Evolutionary conservation across 2,113 vertebrate species (phyloP).

Genomic region (Rousettus leschenaultii): DNA sequence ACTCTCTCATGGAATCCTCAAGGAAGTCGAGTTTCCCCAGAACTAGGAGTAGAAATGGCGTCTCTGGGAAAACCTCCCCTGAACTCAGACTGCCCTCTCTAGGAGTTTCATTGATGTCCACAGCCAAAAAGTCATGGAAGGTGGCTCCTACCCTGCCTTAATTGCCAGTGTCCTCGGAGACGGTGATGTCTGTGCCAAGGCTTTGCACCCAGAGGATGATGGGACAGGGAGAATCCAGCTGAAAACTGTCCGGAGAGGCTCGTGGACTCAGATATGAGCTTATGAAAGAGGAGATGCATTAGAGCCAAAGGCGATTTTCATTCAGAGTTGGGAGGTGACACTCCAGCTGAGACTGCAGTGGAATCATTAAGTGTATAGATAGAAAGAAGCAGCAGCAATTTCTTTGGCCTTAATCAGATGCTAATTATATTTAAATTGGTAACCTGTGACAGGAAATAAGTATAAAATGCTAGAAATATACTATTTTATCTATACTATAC

Average conservation of each 20-base stretch:
- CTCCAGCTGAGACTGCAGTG: not conserved
- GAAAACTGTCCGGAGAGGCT: not conserved
- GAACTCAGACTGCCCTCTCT: not conserved
- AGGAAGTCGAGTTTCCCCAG: not conserved
- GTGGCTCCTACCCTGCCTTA: no score
- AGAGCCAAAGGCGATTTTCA: not conserved
- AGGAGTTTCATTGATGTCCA: not conserved
- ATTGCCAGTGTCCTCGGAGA: no score
- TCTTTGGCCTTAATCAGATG: not conserved
- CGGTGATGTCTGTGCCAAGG: fast-evolving
- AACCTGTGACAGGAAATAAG: not conserved
- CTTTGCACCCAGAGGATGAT: not conserved
- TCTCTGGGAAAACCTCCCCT: not conserved
- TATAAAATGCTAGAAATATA: not conserved
- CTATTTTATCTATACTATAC: not conserved
- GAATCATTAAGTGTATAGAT: not conserved
- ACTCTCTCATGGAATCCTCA: not conserved
- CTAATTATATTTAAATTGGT: not conserved
- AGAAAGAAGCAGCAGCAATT: not conserved
- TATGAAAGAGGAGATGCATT: not conserved
- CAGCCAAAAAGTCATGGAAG: not conserved
- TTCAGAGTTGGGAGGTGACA: not conserved
- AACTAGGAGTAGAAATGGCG: not conserved
- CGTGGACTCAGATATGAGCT: not conserved
- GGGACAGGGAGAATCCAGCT: not conserved